These are phyloP conservation scores for Columbina picui DNA, from an alignment of 2,113 vertebrate genomes.

Conservation along the genomic window DNA sequence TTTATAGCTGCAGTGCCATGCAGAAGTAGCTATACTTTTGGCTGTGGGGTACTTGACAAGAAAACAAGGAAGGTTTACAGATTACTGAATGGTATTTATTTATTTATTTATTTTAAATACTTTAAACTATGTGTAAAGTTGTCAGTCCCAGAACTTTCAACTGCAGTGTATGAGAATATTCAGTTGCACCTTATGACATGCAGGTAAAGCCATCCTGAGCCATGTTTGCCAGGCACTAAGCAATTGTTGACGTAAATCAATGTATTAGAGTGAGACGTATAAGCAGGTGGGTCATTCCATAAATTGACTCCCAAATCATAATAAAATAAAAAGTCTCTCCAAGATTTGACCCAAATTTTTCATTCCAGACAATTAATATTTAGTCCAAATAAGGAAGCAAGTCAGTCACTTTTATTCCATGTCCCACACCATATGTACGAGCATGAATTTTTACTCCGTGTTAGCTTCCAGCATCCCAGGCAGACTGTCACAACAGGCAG, in stretches of 20 bases:
- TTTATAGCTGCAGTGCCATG: neutral
- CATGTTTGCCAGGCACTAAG: neutral
- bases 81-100: neutral
- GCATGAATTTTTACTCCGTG: neutral
- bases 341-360: neutral
- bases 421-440: neutral
- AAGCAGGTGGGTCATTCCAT: neutral
- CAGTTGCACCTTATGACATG: neutral
- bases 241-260: neutral
- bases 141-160: neutral
- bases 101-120: neutral
- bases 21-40: neutral
- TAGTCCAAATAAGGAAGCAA: neutral
- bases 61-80: neutral
- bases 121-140: neutral
- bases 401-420: neutral
- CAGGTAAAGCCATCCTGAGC: neutral
- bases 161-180: neutral
- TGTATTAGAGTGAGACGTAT: neutral
- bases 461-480: neutral
- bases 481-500: neutral
- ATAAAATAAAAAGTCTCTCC: neutral
- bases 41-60: neutral
- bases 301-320: neutral
- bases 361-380: neutral